A percentile compares a stretch with the other conserved stretches of the same genome.
phyloP scores from a whole-genome alignment of 1,140 invertebrate genomes.

The Paracyclopina nana region DNA sequence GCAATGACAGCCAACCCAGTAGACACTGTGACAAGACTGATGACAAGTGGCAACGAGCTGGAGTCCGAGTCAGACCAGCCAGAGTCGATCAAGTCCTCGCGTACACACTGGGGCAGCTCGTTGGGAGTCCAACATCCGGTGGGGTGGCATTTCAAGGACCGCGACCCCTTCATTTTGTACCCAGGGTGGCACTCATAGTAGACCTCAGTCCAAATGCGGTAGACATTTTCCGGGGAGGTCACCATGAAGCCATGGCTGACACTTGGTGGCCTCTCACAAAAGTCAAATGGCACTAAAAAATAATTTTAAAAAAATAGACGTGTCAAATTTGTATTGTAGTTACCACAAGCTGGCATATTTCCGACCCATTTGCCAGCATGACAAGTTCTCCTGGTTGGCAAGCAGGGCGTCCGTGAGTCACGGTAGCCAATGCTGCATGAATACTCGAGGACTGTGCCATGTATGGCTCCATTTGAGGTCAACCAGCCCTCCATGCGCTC shows the following conservation, averaged over 20 bases:
- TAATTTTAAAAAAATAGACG: background rate
- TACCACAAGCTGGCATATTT: constrained; percentile 19
- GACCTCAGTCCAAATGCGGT: constrained; percentile 24
- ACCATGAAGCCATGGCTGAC: constrained; percentile 12
- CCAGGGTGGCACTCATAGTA: constrained; percentile 28
- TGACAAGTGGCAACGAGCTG: background rate
- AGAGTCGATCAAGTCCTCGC: background rate
- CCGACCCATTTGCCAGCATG: constrained; percentile 20
- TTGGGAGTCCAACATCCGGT: constrained; percentile 30
- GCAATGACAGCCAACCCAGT: background rate
- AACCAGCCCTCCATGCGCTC: constrained; percentile 19
- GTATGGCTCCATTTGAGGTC: constrained; percentile 18
- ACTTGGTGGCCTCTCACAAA: background rate
- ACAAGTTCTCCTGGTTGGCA: constrained; percentile 17
- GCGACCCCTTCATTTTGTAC: constrained; percentile 26
- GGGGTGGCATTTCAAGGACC: constrained; percentile 25
- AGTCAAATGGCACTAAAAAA: constrained; percentile 10
- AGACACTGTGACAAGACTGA: background rate
- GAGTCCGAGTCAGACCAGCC: background rate
- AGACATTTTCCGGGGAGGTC: constrained; percentile 5
- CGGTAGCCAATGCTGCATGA: constrained; percentile 27
- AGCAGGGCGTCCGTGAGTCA: constrained; percentile 18
- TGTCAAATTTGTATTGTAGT: constrained; percentile 14
- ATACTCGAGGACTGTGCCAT: constrained; percentile 27
- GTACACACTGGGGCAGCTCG: constrained; percentile 23